phyloP scores from a whole-genome alignment of 2,797 vertebrate species.

The Intellagama lesueurii region DNA sequence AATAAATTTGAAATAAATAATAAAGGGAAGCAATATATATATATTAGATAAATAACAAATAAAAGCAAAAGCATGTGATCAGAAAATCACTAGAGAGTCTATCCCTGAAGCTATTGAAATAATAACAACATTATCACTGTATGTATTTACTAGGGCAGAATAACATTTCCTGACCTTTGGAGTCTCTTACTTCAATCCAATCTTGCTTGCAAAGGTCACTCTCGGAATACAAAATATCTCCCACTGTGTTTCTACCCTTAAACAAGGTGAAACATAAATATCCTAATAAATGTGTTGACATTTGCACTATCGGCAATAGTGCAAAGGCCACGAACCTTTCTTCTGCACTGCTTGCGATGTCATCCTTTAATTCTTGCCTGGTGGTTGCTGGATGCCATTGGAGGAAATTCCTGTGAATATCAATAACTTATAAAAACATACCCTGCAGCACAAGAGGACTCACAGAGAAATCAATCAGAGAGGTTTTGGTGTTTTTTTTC shows the following conservation, averaged over 20 bases:
- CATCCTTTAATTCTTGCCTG: slow-evolving; percentile 62
- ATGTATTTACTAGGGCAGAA: slow-evolving; percentile 70
- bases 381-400: slow-evolving; percentile 56
- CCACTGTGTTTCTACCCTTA: slow-evolving; percentile 57
- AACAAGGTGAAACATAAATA: slow-evolving; percentile 56
- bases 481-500: neutral
- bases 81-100: slow-evolving; percentile 46
- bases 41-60: neutral
- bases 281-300: slow-evolving; percentile 63
- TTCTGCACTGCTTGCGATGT: slow-evolving; percentile 64
- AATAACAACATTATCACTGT: slow-evolving; percentile 52
- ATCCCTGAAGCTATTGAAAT: slow-evolving; percentile 35
- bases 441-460: neutral
- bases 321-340: slow-evolving; percentile 62
- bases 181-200: slow-evolving; percentile 43
- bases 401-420: slow-evolving; percentile 67
- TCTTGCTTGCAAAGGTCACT: slow-evolving; percentile 61
- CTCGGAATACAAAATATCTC: slow-evolving; percentile 56
- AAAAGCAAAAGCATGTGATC: neutral
- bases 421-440: slow-evolving; percentile 59
- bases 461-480: slow-evolving; percentile 23
- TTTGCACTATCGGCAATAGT: slow-evolving; percentile 66
- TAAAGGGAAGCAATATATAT: neutral
- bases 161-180: slow-evolving; percentile 63
- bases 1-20: no score